Percentiles rank a stretch among this genome's conserved stretches.
Evolutionary conservation across 2,888 invertebrate genomes (phyloP).

Genomic region (Yponomeuta evonymella): DNA sequence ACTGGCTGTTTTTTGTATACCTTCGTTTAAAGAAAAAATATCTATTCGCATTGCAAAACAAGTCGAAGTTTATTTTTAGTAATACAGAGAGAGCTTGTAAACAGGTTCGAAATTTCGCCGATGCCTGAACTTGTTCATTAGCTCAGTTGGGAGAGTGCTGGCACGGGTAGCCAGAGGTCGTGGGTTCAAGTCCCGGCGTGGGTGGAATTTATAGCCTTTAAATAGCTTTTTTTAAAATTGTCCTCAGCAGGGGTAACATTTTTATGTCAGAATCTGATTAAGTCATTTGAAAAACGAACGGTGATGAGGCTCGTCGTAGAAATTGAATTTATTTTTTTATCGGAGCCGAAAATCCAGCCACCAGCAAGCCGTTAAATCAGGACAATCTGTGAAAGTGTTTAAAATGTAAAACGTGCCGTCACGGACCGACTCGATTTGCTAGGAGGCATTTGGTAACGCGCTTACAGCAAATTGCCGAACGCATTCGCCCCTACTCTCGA

Average conservation of each 20-base stretch:
- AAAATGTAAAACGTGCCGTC: constrained; percentile 40
- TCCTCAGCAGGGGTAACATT: too few species aligned
- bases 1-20: background rate
- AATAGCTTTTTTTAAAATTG: too few species aligned
- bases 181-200: too few species aligned
- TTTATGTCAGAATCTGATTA: too few species aligned
- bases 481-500: background rate
- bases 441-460: constrained; percentile 40
- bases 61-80: too few species aligned
- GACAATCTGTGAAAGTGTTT: constrained; percentile 29
- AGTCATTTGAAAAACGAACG: constrained; percentile 5
- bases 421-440: constrained; percentile 40
- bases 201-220: too few species aligned
- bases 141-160: too few species aligned
- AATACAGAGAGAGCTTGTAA: too few species aligned
- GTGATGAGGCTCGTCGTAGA: background rate
- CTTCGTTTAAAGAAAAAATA: background rate
- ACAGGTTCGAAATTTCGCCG: too few species aligned
- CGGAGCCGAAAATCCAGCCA: background rate
- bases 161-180: too few species aligned
- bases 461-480: constrained; percentile 32
- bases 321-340: constrained; percentile 8
- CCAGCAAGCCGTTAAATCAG: constrained; percentile 26
- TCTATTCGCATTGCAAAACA: background rate
- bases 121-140: too few species aligned